Evolutionary conservation across 2,888 invertebrate genomes (phyloP), one percentile per base, ranked within the genome.

Genomic region (Hemicrepidius hirtus): DNA sequence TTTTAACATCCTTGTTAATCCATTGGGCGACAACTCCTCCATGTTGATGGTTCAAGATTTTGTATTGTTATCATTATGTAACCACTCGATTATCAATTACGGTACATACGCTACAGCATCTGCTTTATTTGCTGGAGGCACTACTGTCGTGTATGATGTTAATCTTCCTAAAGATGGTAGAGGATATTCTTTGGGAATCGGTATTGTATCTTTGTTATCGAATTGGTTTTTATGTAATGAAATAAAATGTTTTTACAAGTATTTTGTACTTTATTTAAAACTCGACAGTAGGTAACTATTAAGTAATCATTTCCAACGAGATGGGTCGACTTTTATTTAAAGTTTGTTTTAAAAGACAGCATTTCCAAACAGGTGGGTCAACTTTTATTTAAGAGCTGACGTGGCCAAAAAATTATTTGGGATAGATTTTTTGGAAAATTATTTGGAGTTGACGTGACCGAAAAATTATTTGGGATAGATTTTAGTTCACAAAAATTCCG

Each of bases 81-180:
- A 66, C 18, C 66, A 66, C 18, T 66, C 66, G 3, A 44, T 66
- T 6, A 57, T 66, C n/a, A 66, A 7, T 57, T 66, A 66, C 6
- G 66, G 66, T 7, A 66, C 66, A 12, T 66, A 57, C 10, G 40
- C n/a, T 1, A 12, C 41, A 6, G 41, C 66, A 28, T 9, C 66
- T n/a, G 66, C 66, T 1, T 7, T 66, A 0, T 55, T 66, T 55
- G 41, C 55, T 28, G 44, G 40, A 1, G 64, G 64, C 0, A 50
- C 40, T 16, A 64, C 64, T 5, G n/a, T 64, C 12, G 64, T 50
- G 3, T 64, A 64, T 13, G 64, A 64, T 18, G 7, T 50, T 0
- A 37, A 37, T 5, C 13, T 64, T 13, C 64, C 64, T 21, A 20
- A 50, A 35, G 50, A 53, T 13, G 64, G 50, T 18, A 64, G 37